Base-by-base conservation (phyloP, 1,140 invertebrate species). In the Magallana ariakensis region DNA sequence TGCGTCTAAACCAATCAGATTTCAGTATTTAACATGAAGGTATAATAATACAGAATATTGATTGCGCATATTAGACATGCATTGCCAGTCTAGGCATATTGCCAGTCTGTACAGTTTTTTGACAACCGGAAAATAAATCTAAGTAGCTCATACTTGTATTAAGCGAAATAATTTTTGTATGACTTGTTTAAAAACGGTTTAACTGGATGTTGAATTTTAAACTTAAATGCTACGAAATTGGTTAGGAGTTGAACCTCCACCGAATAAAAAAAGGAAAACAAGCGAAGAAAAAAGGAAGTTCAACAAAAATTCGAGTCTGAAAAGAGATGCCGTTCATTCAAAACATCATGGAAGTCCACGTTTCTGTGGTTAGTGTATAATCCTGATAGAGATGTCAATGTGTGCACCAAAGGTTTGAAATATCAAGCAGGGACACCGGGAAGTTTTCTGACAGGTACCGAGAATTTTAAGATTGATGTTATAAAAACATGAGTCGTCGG, bases 381-480 rank as follows among this genome's bases (percentile, higher is more conserved):
- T 58, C 57, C 57, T 13, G 57, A 58, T 16, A 58, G 16, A 58
- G 57, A 58, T 58, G 16, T 58, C 57, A 58, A 58, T 58, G 57
- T 2, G 57, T 58, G 57, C 57, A 58, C 57, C 10, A 33, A 33
- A 1, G 3, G 33, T 33, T 33, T 33, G 33, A 58, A 58, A 58
- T 58, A 58, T 58, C 57, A 58, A 58, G 5, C 1, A 13, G 57
- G 1, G 57, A 58, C 57, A 16, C 57, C 57, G 1, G 57, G 57
- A 58, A 58, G 6, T 58, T 58, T 58, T 1, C n/a, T 58, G 16
- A 58, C 57, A 81, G 80, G 80, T 16, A 81, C 80, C n/a, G 2
- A 22, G 15, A 81, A 81, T 81, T 81, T 53, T 33, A 81, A 81
- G 26, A 81, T 54, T 33, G 80, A 81, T 54, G 54, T 81, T 0